Evolutionary conservation across 2,797 vertebrate genomes (phyloP), one percentile per base, ranked within the genome.

Genomic region (Cuculus canorus): DNA sequence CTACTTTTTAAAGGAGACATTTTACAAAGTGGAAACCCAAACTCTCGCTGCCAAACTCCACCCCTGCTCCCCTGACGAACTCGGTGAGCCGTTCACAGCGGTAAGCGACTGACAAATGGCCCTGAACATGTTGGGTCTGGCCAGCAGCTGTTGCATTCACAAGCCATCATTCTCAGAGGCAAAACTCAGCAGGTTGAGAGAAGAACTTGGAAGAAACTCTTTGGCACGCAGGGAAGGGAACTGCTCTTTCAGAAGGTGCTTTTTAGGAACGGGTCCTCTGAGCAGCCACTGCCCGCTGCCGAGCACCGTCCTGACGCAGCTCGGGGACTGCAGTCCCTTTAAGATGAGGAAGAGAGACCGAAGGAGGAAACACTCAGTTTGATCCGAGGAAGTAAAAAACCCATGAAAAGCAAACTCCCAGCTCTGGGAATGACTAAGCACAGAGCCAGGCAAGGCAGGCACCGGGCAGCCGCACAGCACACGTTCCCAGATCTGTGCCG

Each of bases 61-160:
- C 14, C 43, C 15, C 66, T 52, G 13, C 59, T 10, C 6, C 33
- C 53, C 37, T 13, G 30, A 56, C 1, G 0, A 70, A 37, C 57
- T 10, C 5, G 0, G 45, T 0, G 1, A 86, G 48, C 25, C 4
- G 0, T 4, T 16, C 4, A 1, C 47, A 21, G n/a, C 1, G 3
- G 48, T 27, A 11, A 52, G 66, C 0, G 0, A 4, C 52, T 48
- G 71, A 1, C 0, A 0, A 25, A 37, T 0, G 2, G 4, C 1
- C 2, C 0, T 4, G 21, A 86, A 3, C 28, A 11, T 3, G 24
- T 14, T 4, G 69, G 52, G 39, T 43, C 47, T 0, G 0, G 56
- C 25, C 80, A 57, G 77, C 72, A 82, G 66, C 52, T 5, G 1
- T 0, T 21, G 70, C 32, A 5, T 30, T 41, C 50, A 1, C 39